Evolutionary conservation across 2,888 invertebrate genomes (phyloP), one percentile per base, ranked within the genome.

Genomic region (Arrhopalites spinosus): DNA sequence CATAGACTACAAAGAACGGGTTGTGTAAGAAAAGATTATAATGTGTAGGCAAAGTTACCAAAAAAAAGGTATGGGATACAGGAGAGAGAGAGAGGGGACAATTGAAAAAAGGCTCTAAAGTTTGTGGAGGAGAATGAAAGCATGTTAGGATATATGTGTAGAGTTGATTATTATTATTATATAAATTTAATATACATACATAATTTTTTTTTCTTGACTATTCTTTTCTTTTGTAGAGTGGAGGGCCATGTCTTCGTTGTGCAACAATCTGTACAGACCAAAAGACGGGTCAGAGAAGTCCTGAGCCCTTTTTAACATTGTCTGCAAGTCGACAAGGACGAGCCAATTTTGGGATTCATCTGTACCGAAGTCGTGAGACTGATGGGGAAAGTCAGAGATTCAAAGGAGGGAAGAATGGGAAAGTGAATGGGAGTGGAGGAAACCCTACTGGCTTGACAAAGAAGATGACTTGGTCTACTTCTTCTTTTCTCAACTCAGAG

Each of bases 221-320:
- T n/a, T 36, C 36, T 36, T 66, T 66, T 29, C 13, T 45, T 17
- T 68, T 68, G 68, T 50, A 93, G 91, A 90, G 91, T 71, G 90
- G 91, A 81, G 94, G 93, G 0, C 89, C 90, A 59, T 98, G 97
- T 84, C 91, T 91, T 0, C 89, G 98, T 73, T 98, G 98, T 85
- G 95, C 96, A 86, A 97, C 98, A 94, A 92, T 98, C 76, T 96
- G 97, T 85, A 92, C 97, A 78, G 92, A 98, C 86, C 97, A 96
- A 86, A 87, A 88, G 63, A 93, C 92, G 1, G 95, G 94, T 0
- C 87, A 90, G 80, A 93, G 91, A 84, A 59, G 59, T 23, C 92
- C 92, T 1, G 94, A 94, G 85, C 93, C 94, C 0, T 85, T 94
- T 15, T 88, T 91, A 79, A 92, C 93, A 0, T 89, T 94, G 80